Evolutionary conservation across 2,888 invertebrate species (phyloP), one percentile per base, ranked within the genome.

Genomic region (Seira musarum): DNA sequence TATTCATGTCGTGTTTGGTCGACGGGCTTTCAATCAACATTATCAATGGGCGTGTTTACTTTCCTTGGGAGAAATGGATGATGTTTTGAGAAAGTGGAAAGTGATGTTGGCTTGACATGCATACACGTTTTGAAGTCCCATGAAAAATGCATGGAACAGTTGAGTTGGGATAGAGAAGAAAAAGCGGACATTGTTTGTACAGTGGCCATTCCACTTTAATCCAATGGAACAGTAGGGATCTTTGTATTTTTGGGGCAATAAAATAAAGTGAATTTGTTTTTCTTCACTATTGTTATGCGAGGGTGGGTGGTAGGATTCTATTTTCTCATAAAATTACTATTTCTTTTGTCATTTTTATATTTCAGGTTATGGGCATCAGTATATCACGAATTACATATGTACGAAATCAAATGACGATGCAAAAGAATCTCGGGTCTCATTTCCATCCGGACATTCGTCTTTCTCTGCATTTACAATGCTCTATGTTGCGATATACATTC

Each of bases 391-490:
- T 49, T 88, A 87, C 83, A 22, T 30, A 2, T 89, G 89, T 77
- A 74, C 72, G n/a, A 85, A 87, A 6, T 80, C 82, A 10, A 63
- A 84, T 17, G 65, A 87, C 63, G 84, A 84, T 75, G 82, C 80
- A 8, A 84, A 82, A 61, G 84, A 84, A 66, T 84, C 84, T 24
- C 70, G 93, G 88, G 91, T 96, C 81, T 96, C 96, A 25, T 97
- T 97, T 90, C 96, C 96, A 76, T 96, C 96, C 83, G 96, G 96
- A 22, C 96, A 96, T 89, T 95, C 96, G 17, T 96, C 96, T 15
- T 96, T 96, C 90, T 94, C 95, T 15, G 94, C 94, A 53, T 84
- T 85, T 75, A 86, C 86, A n/a, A 86, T 86, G 86, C 73, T 86
- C 10, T 86, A 86, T 67, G 72, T 83, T 73, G 85, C 86, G 53